Evolutionary conservation across 2,888 invertebrate species (phyloP).

Genomic region (Hipparchia semele): DNA sequence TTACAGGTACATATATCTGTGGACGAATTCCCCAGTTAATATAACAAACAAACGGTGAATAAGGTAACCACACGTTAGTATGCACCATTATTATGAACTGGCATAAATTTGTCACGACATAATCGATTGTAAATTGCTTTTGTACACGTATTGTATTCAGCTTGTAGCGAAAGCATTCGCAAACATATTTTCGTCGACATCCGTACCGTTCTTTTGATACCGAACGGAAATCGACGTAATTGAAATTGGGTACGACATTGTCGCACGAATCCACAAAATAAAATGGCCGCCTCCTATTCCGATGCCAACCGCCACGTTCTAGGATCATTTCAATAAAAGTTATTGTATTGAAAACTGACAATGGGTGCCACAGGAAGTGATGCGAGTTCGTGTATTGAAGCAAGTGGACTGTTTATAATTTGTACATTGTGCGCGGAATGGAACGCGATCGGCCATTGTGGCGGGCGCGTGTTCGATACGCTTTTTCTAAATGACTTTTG

Average conservation of each 20-base stretch:
- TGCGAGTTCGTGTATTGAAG: slow-evolving; percentile 73
- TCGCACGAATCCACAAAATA: slow-evolving; percentile 70
- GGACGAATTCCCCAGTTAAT: slow-evolving; percentile 41
- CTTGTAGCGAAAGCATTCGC: slow-evolving; percentile 57
- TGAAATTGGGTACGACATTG: slow-evolving; percentile 72
- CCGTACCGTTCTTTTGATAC: slow-evolving; percentile 65
- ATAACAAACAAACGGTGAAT: slow-evolving; percentile 25
- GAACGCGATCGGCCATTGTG: slow-evolving; percentile 72
- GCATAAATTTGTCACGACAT: slow-evolving; percentile 64
- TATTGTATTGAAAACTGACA: slow-evolving; percentile 80
- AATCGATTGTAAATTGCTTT: slow-evolving; percentile 49
- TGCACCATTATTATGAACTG: slow-evolving; percentile 32
- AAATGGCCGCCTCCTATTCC: slow-evolving; percentile 64
- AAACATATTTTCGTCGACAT: slow-evolving; percentile 58
- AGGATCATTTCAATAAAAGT: slow-evolving; percentile 81
- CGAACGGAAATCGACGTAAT: slow-evolving; percentile 74
- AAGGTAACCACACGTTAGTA: slow-evolving; percentile 51
- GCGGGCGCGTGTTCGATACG: slow-evolving; percentile 56
- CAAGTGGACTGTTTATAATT: slow-evolving; percentile 83
- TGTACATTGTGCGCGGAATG: slow-evolving; percentile 75
- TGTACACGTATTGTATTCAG: slow-evolving; percentile 43
- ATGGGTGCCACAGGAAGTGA: slow-evolving; percentile 78
- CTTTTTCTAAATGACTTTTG: slow-evolving; percentile 73
- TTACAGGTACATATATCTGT: slow-evolving; percentile 65
- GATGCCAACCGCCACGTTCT: slow-evolving; percentile 65